These are phyloP conservation scores for Atta texana DNA, from an alignment of 1,140 invertebrate species.

Conservation along the genomic window DNA sequence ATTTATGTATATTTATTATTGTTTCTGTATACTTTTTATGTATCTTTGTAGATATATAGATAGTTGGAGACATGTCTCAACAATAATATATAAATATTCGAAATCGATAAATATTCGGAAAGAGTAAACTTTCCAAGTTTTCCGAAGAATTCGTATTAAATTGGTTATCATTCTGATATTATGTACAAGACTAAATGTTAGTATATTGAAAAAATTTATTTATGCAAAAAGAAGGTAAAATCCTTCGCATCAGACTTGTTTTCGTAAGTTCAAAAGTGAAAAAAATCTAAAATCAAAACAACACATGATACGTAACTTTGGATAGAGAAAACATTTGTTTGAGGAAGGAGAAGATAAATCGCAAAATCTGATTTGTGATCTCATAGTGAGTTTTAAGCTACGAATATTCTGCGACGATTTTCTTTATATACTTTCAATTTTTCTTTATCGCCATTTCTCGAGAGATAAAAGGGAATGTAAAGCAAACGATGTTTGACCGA, in stretches of 20 bases:
- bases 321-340: neutral
- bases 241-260: no score
- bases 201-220: conserved; percentile 7
- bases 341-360: conserved; percentile 3
- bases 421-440: neutral
- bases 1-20: neutral
- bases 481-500: neutral
- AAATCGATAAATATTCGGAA: neutral
- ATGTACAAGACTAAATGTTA: neutral
- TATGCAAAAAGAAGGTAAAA: neutral
- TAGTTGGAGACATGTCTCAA: neutral
- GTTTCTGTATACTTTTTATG: no score
- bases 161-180: neutral
- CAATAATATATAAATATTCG: neutral
- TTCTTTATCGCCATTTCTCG: neutral
- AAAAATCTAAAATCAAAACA: neutral
- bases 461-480: neutral
- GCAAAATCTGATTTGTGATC: conserved; percentile 27
- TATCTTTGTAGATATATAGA: neutral
- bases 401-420: conserved; percentile 22
- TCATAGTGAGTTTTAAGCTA: conserved; percentile 12
- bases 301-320: neutral
- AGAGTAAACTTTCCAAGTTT: neutral
- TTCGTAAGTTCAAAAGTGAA: neutral
- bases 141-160: neutral